Percentiles rank a stretch among this genome's conserved stretches.
phyloP scores from a whole-genome alignment of 2,113 vertebrate genomes.

The Neogobius melanostomus region DNA sequence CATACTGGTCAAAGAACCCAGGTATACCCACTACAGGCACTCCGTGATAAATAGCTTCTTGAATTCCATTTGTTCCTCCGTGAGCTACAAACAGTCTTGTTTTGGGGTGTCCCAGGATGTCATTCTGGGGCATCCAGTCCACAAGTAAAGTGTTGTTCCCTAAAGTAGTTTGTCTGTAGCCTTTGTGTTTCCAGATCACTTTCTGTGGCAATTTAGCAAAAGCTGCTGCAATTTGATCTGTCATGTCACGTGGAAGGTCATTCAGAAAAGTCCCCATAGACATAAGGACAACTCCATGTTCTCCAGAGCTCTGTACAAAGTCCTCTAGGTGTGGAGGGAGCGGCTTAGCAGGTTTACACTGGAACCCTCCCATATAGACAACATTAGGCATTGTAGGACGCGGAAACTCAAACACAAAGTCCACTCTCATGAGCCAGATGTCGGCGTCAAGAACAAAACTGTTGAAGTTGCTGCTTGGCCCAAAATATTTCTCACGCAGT shows the following conservation, averaged over 20 bases:
- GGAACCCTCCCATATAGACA: conserved; percentile 74
- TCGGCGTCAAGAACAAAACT: conserved; percentile 66
- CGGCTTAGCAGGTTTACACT: conserved; percentile 65
- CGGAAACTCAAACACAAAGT: conserved; percentile 80
- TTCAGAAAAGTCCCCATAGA: conserved; percentile 74
- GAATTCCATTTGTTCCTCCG: conserved; percentile 71
- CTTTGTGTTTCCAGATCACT: conserved; percentile 73
- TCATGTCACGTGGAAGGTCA: conserved; percentile 61
- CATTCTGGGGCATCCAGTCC: conserved; percentile 77
- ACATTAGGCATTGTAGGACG: conserved; percentile 78
- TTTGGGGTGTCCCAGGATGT: conserved; percentile 73
- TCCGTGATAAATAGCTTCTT: conserved; percentile 73
- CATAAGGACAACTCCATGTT: conserved; percentile 76
- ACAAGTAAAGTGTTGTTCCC: conserved; percentile 73
- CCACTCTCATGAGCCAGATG: conserved; percentile 75
- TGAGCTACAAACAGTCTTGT: conserved; percentile 67
- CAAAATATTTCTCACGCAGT: conserved; percentile 61
- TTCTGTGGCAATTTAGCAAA: conserved; percentile 75
- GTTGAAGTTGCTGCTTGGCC: conserved; percentile 49
- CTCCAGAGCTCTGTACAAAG: conserved; percentile 73
- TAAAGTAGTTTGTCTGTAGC: conserved; percentile 49
- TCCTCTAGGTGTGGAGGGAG: conserved; percentile 69
- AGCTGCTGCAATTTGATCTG: conserved; percentile 59
- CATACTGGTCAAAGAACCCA: conserved; percentile 64
- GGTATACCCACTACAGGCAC: conserved; percentile 68